Evolutionary conservation across 2,888 invertebrate genomes (phyloP).

Genomic region (Lysandra coridon): DNA sequence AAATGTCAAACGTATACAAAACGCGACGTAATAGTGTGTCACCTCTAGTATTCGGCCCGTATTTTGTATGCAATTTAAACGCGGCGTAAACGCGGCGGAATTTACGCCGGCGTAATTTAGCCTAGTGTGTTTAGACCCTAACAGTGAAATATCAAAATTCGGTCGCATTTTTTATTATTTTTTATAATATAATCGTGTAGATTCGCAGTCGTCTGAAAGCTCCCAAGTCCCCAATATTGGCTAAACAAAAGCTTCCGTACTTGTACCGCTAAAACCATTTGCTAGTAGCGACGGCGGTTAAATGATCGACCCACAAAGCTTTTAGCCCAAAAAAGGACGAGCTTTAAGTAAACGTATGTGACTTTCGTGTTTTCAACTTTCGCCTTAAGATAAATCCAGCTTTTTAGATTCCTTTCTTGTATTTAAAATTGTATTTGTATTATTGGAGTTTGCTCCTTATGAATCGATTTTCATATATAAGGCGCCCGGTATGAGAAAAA

Average conservation of each 20-base stretch:
- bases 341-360: constrained; percentile 13
- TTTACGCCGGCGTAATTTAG: too few relatives aligned
- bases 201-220: not conserved
- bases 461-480: too few relatives aligned
- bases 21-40: too few relatives aligned
- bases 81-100: too few relatives aligned
- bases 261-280: constrained; percentile 14
- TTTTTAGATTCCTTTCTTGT: not conserved
- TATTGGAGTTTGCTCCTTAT: too few relatives aligned
- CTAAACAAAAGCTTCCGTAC: constrained; percentile 5
- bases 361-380: constrained; percentile 3
- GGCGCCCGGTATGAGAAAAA: too few relatives aligned
- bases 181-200: not conserved
- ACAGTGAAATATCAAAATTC: too few relatives aligned
- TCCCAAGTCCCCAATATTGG: not conserved
- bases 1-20: too few relatives aligned
- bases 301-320: constrained; percentile 21
- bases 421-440: not conserved
- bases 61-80: too few relatives aligned
- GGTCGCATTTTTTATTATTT: too few relatives aligned
- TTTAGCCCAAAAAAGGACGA: constrained; percentile 22
- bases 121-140: too few relatives aligned
- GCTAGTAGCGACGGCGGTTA: constrained; percentile 3
- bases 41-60: too few relatives aligned
- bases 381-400: not conserved